Conservation (phyloP, 2,797 vertebrate genomes). For the Bothrops alternatus region DNA sequence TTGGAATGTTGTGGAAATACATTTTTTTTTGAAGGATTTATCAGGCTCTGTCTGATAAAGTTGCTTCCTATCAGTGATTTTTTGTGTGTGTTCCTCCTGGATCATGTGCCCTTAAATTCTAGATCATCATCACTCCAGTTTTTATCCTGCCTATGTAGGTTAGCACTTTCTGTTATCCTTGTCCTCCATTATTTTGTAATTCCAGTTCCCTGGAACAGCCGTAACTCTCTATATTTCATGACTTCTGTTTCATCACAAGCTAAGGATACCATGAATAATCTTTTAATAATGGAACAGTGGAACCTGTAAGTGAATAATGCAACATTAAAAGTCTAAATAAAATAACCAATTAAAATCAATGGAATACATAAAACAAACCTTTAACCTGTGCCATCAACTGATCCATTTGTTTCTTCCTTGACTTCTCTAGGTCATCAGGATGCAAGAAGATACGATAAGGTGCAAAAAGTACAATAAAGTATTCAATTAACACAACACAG, state of each 20-base stretch:
- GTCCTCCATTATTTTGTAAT: neutral
- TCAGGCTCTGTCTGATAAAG: neutral
- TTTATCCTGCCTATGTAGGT: neutral
- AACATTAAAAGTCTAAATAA: neutral
- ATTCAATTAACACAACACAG: conserved; percentile 23
- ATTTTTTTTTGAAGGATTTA: neutral
- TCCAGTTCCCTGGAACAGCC: neutral
- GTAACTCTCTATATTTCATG: neutral
- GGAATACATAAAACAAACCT: conserved; percentile 5
- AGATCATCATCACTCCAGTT: neutral
- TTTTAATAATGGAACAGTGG: neutral
- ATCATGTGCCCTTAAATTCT: neutral
- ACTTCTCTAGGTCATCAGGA: conserved; percentile 10
- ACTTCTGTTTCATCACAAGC: neutral
- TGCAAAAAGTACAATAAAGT: conserved; percentile 8
- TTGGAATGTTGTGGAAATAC: neutral
- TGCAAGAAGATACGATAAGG: conserved; percentile 2
- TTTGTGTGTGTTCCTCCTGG: neutral
- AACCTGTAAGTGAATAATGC: neutral
- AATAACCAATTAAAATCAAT: conserved; percentile 20
- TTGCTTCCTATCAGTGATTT: neutral
- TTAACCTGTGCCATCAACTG: neutral
- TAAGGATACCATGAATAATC: neutral
- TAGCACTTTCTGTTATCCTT: neutral
- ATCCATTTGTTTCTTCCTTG: conserved; percentile 13